Evolutionary conservation across 2,113 vertebrate species (phyloP).

Genomic region (Hippolais icterina): DNA sequence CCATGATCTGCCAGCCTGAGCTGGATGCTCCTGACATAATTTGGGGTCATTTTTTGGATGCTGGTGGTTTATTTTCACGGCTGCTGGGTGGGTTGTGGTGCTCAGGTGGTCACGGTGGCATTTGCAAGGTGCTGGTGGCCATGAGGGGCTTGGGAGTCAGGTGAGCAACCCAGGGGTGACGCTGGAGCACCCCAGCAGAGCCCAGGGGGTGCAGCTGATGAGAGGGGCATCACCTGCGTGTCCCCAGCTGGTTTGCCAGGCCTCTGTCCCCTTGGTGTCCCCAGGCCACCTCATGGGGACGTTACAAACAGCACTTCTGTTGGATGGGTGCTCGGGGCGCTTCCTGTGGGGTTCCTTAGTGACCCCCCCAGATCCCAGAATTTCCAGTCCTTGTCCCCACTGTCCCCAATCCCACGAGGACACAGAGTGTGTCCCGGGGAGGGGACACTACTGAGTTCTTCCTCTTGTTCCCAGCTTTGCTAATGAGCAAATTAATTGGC

Average conservation of each 20-base stretch:
- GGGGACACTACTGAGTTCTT: neutral
- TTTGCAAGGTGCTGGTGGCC: neutral
- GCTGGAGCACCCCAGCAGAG: neutral
- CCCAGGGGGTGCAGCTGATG: neutral
- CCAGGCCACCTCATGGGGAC: neutral
- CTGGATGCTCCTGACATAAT: rapidly evolving
- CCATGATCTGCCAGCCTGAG: neutral
- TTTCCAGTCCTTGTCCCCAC: rapidly evolving
- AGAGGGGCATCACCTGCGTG: rapidly evolving
- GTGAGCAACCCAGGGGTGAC: neutral
- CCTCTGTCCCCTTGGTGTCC: neutral
- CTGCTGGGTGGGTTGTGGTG: neutral
- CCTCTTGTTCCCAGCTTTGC: neutral
- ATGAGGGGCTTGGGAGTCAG: rapidly evolving
- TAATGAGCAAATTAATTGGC: slow-evolving; percentile 56
- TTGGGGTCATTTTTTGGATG: neutral
- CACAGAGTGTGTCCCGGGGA: neutral
- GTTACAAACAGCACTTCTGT: slow-evolving; percentile 4
- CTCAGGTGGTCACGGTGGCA: neutral
- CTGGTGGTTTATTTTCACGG: neutral
- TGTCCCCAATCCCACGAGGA: neutral
- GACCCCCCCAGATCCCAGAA: neutral
- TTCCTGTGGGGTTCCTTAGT: neutral
- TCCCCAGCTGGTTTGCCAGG: neutral
- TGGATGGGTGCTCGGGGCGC: slow-evolving; percentile 55